Evolutionary conservation across 2,888 invertebrate species (phyloP).

Genomic region (Pristionchus fissidentatus): DNA sequence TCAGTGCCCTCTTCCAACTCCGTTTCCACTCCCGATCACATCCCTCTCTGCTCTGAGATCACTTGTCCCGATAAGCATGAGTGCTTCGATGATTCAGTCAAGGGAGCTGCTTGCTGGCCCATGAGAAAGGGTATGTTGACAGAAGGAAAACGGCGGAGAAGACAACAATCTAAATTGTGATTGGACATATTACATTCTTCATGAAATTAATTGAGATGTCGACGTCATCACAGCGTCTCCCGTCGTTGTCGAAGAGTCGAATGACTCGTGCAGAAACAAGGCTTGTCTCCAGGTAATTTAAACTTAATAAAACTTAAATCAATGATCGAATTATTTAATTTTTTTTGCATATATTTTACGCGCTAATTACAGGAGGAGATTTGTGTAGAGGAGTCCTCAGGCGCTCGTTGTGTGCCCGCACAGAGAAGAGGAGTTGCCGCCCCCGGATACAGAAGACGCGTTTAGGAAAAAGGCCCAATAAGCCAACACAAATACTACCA

Average conservation of each 20-base stretch:
- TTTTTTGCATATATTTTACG: no score
- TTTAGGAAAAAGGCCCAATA: background rate
- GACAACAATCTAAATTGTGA: no score
- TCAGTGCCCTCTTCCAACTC: background rate
- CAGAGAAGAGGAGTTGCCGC: conserved; percentile 10
- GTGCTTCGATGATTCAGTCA: conserved; percentile 42
- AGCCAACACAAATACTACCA: no score
- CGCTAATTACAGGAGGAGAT: conserved; percentile 8
- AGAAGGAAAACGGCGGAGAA: no score
- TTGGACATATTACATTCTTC: background rate
- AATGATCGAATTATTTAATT: no score
- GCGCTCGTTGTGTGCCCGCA: background rate
- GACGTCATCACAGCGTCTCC: background rate
- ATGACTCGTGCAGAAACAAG: background rate
- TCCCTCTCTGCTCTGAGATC: conserved; percentile 36
- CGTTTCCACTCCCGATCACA: background rate
- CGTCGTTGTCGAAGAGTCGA: background rate
- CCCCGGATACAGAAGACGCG: conserved; percentile 6
- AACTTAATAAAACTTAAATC: no score
- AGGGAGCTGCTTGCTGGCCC: conserved; percentile 37
- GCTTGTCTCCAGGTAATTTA: background rate
- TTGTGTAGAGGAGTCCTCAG: conserved; percentile 1
- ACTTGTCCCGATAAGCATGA: conserved; percentile 2
- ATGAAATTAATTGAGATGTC: background rate
- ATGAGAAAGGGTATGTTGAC: background rate